Conservation (phyloP, 2,797 vertebrate genomes). For the Danio aesculapii region DNA sequence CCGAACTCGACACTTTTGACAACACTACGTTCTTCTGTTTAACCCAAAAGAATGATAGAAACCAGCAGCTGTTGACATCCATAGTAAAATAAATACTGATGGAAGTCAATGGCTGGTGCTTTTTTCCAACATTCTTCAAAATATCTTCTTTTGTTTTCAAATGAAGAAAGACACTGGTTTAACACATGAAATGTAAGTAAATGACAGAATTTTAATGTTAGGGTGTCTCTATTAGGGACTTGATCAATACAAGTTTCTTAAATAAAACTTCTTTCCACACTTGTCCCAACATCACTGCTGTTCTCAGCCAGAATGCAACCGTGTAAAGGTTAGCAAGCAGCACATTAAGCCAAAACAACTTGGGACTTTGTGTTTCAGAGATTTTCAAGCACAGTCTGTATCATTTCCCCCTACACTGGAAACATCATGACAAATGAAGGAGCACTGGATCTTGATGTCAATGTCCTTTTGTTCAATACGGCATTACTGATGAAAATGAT, state of each 20-base stretch:
- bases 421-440: neutral
- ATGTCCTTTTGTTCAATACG: neutral
- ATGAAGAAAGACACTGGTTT: no score
- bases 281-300: neutral
- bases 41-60: no score
- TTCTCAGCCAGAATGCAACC: neutral
- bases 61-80: no score
- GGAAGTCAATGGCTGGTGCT: no score
- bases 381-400: slow-evolving; percentile 1
- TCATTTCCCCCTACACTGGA: neutral
- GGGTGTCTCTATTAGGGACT: no score
- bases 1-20: no score
- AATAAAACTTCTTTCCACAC: neutral
- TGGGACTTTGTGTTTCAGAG: neutral
- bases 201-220: no score
- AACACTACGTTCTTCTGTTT: no score
- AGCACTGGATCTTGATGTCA: neutral
- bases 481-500: neutral
- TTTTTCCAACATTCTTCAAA: no score
- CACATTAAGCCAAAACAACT: neutral
- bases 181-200: no score
- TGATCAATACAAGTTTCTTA: neutral
- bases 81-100: no score
- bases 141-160: no score
- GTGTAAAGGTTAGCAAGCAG: neutral